Percentiles rank a stretch among this genome's conserved stretches.
phyloP scores from a whole-genome alignment of 2,888 invertebrate species.

The Allolobophora icterica region DNA sequence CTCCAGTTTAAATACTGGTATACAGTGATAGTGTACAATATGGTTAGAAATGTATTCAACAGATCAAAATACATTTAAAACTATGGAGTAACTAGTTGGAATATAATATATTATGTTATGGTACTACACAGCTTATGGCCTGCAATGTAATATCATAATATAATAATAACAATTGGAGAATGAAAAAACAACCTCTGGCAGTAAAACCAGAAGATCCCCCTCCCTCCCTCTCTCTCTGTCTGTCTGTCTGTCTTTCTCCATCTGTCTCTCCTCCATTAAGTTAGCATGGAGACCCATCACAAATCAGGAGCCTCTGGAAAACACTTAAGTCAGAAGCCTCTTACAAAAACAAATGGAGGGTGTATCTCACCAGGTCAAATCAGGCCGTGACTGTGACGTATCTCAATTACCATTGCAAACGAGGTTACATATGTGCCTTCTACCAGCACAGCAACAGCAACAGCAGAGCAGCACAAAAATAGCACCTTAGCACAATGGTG shows the following conservation, averaged over 20 bases:
- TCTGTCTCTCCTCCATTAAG: no score
- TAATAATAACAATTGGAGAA: neutral
- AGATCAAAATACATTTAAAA: no score
- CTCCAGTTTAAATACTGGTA: no score
- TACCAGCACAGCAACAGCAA: neutral
- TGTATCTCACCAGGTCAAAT: neutral
- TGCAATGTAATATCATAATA: neutral
- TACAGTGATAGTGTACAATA: no score
- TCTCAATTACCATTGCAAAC: neutral
- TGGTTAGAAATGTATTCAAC: neutral
- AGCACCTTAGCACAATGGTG: neutral
- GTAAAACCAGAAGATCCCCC: neutral
- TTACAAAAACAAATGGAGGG: neutral
- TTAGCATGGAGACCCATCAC: neutral
- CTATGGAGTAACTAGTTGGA: no score
- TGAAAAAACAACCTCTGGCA: neutral
- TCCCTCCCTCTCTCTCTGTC: neutral
- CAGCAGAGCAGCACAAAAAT: conserved; percentile 3
- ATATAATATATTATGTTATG: no score
- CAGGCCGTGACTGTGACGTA: neutral
- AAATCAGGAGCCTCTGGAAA: conserved; percentile 10
- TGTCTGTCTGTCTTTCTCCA: neutral
- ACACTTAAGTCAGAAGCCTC: conserved; percentile 9
- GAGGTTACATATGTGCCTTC: neutral
- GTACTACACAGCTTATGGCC: neutral